Evolutionary conservation across 2,888 invertebrate genomes (phyloP).

Genomic region (Drosophila tripunctata): DNA sequence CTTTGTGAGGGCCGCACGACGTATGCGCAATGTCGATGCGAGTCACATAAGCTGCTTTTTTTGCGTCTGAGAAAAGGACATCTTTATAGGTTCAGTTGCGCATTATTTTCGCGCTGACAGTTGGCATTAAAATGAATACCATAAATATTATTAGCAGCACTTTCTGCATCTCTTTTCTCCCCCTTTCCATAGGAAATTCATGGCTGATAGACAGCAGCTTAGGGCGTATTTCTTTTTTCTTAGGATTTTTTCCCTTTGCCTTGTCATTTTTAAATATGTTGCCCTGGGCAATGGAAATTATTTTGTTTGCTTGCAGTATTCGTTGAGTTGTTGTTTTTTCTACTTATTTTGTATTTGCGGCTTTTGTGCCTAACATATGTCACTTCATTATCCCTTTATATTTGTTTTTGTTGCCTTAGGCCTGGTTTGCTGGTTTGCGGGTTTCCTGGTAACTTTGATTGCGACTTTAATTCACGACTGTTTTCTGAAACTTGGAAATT

Average conservation of each 20-base stretch:
- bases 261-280: conserved; percentile 52
- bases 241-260: neutral
- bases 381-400: conserved; percentile 52
- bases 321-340: conserved; percentile 15
- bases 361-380: conserved; percentile 49
- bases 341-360: conserved; percentile 16
- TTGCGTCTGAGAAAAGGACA: conserved; percentile 40
- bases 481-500: neutral
- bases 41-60: conserved; percentile 57
- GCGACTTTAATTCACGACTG: neutral
- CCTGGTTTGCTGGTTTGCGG: neutral
- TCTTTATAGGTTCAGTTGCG: conserved; percentile 45
- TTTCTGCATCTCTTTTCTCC: conserved; percentile 18
- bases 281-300: conserved; percentile 43
- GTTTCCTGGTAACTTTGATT: neutral
- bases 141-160: conserved; percentile 73
- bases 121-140: conserved; percentile 71
- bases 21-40: conserved; percentile 51
- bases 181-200: too few relatives aligned
- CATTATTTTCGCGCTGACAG: conserved; percentile 67
- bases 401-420: neutral
- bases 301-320: conserved; percentile 26
- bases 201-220: conserved; percentile 59
- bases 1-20: conserved; percentile 19
- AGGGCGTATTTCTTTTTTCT: conserved; percentile 16